These are phyloP conservation scores for Drosophila chauvacae DNA, from an alignment of 1,140 invertebrate genomes.

Conservation along the genomic window DNA sequence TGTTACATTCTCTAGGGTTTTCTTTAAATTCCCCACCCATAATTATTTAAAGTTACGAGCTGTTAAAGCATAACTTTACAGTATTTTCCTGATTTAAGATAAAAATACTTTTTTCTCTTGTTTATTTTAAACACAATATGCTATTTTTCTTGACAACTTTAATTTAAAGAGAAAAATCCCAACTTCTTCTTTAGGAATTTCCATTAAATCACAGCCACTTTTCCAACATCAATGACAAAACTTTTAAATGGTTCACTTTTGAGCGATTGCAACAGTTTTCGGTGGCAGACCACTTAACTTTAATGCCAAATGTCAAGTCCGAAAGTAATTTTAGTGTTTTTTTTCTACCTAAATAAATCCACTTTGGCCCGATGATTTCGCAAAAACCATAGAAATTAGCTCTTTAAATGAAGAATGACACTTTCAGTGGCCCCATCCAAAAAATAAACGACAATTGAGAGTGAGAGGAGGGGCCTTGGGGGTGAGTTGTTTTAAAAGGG, in stretches of 20 bases:
- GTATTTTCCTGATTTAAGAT: background rate
- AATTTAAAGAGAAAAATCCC: constrained; percentile 34
- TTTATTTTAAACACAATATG: background rate
- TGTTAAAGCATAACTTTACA: constrained; percentile 5
- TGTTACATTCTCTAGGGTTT: background rate
- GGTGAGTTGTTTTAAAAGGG: constrained; percentile 5
- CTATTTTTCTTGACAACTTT: background rate
- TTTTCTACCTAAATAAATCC: constrained; percentile 38
- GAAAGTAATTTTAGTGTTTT: constrained; percentile 22
- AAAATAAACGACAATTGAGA: constrained; percentile 46
- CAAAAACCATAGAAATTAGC: constrained; percentile 65
- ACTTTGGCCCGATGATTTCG: constrained; percentile 38
- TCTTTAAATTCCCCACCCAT: background rate
- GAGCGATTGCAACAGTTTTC: constrained; percentile 65
- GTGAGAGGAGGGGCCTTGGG: constrained; percentile 7
- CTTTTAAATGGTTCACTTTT: constrained; percentile 71
- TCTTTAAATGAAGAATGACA: constrained; percentile 76
- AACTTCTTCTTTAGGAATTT: constrained; percentile 52
- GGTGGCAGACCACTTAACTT: constrained; percentile 59
- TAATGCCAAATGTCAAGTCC: constrained; percentile 71
- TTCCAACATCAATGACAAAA: constrained; percentile 65
- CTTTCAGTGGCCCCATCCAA: constrained; percentile 52
- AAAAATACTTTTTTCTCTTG: too few species aligned
- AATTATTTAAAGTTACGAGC: background rate
- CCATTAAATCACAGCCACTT: constrained; percentile 43